A percentile compares a stretch with the other conserved stretches of the same genome.
phyloP scores from a whole-genome alignment of 2,888 invertebrate species.

The Torymus texanus region DNA sequence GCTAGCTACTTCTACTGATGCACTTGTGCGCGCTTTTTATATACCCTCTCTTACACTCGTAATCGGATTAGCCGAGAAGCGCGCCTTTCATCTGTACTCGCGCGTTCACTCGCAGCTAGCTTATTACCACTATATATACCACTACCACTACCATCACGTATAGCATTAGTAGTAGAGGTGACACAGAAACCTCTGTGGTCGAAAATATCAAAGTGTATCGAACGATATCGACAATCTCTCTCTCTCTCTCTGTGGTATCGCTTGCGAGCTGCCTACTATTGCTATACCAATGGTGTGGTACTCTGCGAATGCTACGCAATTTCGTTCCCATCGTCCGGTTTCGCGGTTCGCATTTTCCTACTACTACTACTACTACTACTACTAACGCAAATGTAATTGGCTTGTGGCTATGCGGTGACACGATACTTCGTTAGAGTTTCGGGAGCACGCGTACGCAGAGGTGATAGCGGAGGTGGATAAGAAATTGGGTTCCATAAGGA shows the following conservation, averaged over 20 bases:
- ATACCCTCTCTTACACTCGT: not conserved
- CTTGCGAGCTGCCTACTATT: no score
- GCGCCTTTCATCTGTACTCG: not conserved
- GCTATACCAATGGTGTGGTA: no score
- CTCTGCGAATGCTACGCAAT: not conserved
- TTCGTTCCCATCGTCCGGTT: not conserved
- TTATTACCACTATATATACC: not conserved
- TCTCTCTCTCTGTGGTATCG: no score
- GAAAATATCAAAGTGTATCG: constrained; percentile 49
- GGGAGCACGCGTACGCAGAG: not conserved
- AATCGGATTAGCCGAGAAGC: constrained; percentile 21
- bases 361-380: no score
- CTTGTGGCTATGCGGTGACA: no score
- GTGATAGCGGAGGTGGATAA: constrained; percentile 8
- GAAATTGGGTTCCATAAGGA: not conserved
- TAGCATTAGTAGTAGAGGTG: constrained; percentile 55
- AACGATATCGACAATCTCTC: no score
- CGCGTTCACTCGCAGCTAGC: not conserved
- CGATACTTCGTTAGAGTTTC: not conserved
- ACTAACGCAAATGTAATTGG: no score
- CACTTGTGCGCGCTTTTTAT: not conserved
- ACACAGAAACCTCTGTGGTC: constrained; percentile 62
- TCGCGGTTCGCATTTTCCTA: not conserved
- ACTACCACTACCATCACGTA: no score
- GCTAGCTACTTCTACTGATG: no score